Conservation (phyloP, 1,140 invertebrate species). For the Temnothorax curvispinosus region DNA sequence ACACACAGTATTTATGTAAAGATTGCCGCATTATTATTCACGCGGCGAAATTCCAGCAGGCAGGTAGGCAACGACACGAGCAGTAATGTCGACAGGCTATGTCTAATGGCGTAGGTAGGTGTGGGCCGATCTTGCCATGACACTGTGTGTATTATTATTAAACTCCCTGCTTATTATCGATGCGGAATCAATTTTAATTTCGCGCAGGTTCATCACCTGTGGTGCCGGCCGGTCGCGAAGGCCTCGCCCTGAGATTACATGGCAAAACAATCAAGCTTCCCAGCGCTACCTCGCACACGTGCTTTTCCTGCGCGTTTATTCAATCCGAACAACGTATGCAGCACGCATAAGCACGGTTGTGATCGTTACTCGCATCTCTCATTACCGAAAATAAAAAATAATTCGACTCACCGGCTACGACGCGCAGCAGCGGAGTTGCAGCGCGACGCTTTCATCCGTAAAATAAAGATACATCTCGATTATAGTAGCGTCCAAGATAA, state of each 20-base stretch:
- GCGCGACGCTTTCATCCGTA: neutral
- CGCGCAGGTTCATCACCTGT: slow-evolving; percentile 71
- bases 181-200: slow-evolving; percentile 79
- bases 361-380: neutral
- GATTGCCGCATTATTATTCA: too few species aligned
- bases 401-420: slow-evolving; percentile 5
- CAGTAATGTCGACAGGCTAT: too few species aligned
- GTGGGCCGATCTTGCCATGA: slow-evolving; percentile 52
- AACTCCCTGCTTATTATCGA: slow-evolving; percentile 73
- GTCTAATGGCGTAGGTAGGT: slow-evolving; percentile 14
- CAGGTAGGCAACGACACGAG: too few species aligned
- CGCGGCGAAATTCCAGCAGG: too few species aligned
- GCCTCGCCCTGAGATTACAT: slow-evolving; percentile 65
- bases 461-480: slow-evolving; percentile 5
- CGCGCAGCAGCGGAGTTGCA: neutral
- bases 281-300: slow-evolving; percentile 22
- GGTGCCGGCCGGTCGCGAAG: slow-evolving; percentile 61
- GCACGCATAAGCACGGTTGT: neutral
- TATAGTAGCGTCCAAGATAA: neutral
- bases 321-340: neutral
- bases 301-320: slow-evolving; percentile 30
- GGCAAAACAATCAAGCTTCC: slow-evolving; percentile 44
- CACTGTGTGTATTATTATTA: slow-evolving; percentile 36
- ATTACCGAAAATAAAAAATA: slow-evolving; percentile 24
- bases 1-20: too few species aligned